phyloP scores from a whole-genome alignment of 2,888 invertebrate genomes.

The Dinocampus coccinellae region DNA sequence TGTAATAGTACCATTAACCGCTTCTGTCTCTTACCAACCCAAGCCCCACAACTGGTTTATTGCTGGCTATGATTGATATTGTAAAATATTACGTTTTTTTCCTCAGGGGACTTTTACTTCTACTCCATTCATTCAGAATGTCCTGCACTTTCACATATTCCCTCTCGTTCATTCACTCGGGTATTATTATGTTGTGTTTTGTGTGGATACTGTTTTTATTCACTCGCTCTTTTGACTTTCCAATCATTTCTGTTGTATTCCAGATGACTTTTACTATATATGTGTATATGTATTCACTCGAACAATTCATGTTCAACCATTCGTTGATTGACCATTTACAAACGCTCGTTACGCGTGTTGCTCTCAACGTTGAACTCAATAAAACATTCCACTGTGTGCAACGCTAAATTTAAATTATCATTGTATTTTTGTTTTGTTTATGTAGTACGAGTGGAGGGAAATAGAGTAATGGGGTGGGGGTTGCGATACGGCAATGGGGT shows the following conservation, averaged over 20 bases:
- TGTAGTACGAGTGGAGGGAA: neutral
- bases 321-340: constrained; percentile 45
- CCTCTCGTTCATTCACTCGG: neutral
- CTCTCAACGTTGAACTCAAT: constrained; percentile 37
- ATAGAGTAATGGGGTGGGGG: neutral
- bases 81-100: constrained; percentile 56
- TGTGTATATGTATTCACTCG: constrained; percentile 24
- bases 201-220: neutral
- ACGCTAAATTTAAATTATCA: neutral
- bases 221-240: neutral
- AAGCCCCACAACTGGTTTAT: constrained; percentile 56
- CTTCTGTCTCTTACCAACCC: constrained; percentile 65
- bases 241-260: neutral
- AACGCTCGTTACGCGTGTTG: constrained; percentile 31
- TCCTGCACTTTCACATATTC: neutral
- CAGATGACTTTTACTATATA: neutral
- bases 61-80: constrained; percentile 64
- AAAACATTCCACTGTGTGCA: constrained; percentile 5
- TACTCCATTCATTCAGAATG: neutral
- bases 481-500: neutral
- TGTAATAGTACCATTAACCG: constrained; percentile 64
- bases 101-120: constrained; percentile 27
- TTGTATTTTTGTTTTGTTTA: neutral
- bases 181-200: neutral
- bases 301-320: constrained; percentile 29